A percentile compares a stretch with the other conserved stretches of the same genome.
These are phyloP conservation scores for Fulmarus glacialis DNA, from an alignment of 2,113 vertebrate genomes.

Conservation along the genomic window DNA sequence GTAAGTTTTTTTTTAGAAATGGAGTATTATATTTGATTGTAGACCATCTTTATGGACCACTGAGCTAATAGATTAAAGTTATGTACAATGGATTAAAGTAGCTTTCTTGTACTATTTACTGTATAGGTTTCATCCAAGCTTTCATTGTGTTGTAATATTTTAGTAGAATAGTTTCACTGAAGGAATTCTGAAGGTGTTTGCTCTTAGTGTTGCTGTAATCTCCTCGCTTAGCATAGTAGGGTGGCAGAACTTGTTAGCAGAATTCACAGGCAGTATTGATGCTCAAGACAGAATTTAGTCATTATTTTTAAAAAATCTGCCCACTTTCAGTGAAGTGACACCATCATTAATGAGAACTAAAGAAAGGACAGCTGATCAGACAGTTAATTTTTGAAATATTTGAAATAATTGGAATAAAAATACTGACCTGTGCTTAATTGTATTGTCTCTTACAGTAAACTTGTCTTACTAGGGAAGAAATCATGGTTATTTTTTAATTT, in stretches of 20 bases:
- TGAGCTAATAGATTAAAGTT: not conserved
- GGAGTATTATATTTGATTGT: not conserved
- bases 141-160: not conserved
- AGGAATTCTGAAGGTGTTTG: not conserved
- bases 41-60: not conserved
- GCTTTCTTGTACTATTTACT: not conserved
- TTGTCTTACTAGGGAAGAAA: not conserved
- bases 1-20: not conserved
- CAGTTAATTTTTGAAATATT: not conserved
- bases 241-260: not conserved
- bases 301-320: not conserved
- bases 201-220: not conserved
- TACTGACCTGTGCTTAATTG: not conserved
- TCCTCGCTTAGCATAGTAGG: not conserved
- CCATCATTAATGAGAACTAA: not conserved
- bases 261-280: not conserved
- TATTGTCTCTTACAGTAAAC: not conserved
- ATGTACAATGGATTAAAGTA: not conserved
- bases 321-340: not conserved
- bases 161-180: not conserved
- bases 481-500: not conserved
- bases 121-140: not conserved
- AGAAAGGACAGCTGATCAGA: not conserved
- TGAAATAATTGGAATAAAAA: not conserved
- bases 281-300: not conserved